Base-by-base conservation (phyloP, 2,113 vertebrate species). In the Scomber colias region DNA sequence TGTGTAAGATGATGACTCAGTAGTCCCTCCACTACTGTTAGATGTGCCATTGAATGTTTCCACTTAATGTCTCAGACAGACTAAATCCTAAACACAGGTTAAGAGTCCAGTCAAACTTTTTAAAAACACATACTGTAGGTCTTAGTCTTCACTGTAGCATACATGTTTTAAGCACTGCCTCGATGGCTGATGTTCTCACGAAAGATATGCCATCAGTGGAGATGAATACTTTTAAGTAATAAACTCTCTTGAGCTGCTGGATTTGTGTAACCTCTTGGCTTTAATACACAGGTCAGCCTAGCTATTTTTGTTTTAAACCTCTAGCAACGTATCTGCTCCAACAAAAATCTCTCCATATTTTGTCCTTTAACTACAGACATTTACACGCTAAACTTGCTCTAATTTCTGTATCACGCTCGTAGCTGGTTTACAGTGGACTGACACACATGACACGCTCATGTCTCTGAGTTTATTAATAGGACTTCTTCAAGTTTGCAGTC, bases 1-100 rank as follows among this genome's bases (percentile, higher is more conserved):
- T 79, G 74, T 21, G 16, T 17, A 65, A 85, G 50, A 78, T 59
- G 65, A 85, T 85, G 77, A 90, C 54, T 79, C 71, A 59, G 48
- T 63, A 30, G 30, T 75, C 81, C 35, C 30, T 64, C 44, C 4
- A 44, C 9, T 24, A 45, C 10, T 21, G 13, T 30, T 50, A n/a
- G 13, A 83, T 45, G 71, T 55, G 59, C 54, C 67, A 46, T 3
- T 65, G 19, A 46, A 50, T 61, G 71, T 56, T 49, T 73, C 51
- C 60, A 65, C 2, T 56, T 15, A 56, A 45, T 8, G 0, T 4
- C n/a, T 27, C 17, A 45, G 27, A 40, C 15, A 63, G 16, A 65
- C 16, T 51, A 71, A 27, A 31, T 66, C 31, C 68, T 45, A 21
- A 24, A 56, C 46, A 6, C 17, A 16, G 5, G 46, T 59, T 12